A percentile compares a stretch with the other conserved stretches of the same genome.
These are phyloP conservation scores for Apaloderma vittatum DNA, from an alignment of 2,113 vertebrate genomes.

Conservation along the genomic window DNA sequence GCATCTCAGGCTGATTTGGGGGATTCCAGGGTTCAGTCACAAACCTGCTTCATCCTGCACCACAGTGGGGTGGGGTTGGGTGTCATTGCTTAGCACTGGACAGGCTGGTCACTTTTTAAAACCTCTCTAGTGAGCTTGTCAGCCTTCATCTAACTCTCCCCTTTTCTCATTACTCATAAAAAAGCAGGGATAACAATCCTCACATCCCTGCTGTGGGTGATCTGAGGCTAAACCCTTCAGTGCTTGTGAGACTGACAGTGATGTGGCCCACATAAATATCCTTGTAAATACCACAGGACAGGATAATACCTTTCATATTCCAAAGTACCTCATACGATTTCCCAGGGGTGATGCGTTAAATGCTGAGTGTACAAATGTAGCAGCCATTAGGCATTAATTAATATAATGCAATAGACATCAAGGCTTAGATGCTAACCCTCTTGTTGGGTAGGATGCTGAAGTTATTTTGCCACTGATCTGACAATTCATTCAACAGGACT, in stretches of 20 bases:
- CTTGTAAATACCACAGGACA: neutral
- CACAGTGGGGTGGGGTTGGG: accelerated
- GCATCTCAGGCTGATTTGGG: neutral
- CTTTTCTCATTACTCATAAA: neutral
- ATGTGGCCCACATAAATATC: neutral
- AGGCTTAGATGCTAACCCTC: neutral
- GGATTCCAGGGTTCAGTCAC: neutral
- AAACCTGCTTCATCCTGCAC: neutral
- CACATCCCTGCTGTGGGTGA: neutral
- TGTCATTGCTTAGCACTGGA: neutral
- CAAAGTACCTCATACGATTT: neutral
- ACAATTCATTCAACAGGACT: neutral
- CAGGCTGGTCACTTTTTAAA: neutral
- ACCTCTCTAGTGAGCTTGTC: neutral
- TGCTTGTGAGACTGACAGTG: neutral
- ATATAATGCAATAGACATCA: neutral
- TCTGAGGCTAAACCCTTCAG: neutral
- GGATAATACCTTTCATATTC: neutral
- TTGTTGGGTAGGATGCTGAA: neutral
- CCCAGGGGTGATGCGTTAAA: neutral
- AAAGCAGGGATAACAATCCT: neutral
- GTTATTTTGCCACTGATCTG: neutral
- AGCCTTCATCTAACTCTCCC: neutral
- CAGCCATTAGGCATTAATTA: neutral
- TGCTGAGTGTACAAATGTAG: neutral